Percentiles rank a stretch among this genome's conserved stretches.
Evolutionary conservation across 2,888 invertebrate genomes (phyloP).

Genomic region (Heliconius sara): DNA sequence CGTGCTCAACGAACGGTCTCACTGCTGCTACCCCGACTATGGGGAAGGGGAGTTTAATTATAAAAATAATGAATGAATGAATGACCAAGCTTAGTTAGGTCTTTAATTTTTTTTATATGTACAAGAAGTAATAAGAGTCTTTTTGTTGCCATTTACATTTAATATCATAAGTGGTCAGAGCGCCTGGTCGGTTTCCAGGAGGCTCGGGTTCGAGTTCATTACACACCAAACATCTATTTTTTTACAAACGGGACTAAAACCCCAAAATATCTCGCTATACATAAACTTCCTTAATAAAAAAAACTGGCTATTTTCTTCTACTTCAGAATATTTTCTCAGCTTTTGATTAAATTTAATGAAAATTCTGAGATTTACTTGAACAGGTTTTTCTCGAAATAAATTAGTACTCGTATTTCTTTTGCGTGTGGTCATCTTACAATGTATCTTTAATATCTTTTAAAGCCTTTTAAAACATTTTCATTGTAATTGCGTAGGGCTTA

Average conservation of each 20-base stretch:
- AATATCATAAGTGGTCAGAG: too few species aligned
- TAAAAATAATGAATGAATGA: slow-evolving; percentile 17
- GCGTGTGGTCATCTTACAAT: slow-evolving; percentile 12
- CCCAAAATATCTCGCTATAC: neutral
- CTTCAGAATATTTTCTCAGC: slow-evolving; percentile 3
- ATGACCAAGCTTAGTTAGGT: neutral
- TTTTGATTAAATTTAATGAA: neutral
- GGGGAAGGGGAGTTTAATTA: slow-evolving; percentile 3
- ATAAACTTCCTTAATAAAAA: neutral
- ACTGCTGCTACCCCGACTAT: neutral
- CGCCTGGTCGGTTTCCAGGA: too few species aligned
- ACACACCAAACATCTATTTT: too few species aligned
- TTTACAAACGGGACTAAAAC: neutral
- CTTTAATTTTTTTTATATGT: neutral
- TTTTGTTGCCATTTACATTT: too few species aligned
- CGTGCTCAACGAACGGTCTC: slow-evolving; percentile 24
- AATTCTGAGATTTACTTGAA: slow-evolving; percentile 20
- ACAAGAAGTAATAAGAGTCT: neutral
- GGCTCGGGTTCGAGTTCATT: too few species aligned
- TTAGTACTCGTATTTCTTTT: slow-evolving; percentile 22
- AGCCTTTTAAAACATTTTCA: slow-evolving; percentile 4
- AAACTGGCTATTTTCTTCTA: too few species aligned
- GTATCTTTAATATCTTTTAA: slow-evolving; percentile 14
- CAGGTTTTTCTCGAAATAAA: slow-evolving; percentile 17
- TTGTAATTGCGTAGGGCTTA: neutral